Evolutionary conservation across 2,888 invertebrate species (phyloP).

Genomic region (Cantharis flavilabris): DNA sequence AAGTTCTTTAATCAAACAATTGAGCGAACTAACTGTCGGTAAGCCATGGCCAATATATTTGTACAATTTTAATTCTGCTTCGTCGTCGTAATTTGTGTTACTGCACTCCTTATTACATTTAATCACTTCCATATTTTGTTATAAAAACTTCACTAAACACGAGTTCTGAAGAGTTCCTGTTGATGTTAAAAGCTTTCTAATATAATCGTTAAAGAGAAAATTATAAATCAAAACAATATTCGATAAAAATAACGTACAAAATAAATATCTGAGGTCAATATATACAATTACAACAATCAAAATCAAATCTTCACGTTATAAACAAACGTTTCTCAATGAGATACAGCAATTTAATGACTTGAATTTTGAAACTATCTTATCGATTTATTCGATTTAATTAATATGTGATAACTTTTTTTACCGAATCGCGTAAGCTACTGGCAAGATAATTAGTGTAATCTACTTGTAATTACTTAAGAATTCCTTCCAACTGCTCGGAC

Average conservation of each 20-base stretch:
- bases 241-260: slow-evolving; percentile 9
- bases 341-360: background rate
- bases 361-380: background rate
- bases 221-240: slow-evolving; percentile 22
- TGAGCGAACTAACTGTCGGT: slow-evolving; percentile 57
- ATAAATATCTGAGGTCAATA: slow-evolving; percentile 25
- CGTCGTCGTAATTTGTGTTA: slow-evolving; percentile 3
- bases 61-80: slow-evolving; percentile 21
- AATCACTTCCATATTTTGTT: slow-evolving; percentile 21
- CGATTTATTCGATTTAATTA: background rate
- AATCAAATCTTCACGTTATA: background rate
- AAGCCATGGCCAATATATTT: slow-evolving; percentile 32
- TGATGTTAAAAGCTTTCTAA: slow-evolving; percentile 3
- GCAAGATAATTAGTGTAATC: background rate
- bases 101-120: slow-evolving; percentile 10
- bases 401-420: background rate
- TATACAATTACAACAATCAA: slow-evolving; percentile 9
- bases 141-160: background rate
- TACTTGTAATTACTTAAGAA: slow-evolving; percentile 2
- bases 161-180: background rate
- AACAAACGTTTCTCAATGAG: background rate
- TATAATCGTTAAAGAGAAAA: slow-evolving; percentile 13
- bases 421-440: background rate
- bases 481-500: background rate
- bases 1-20: slow-evolving; percentile 70